Percentiles rank a stretch among this genome's conserved stretches.
Evolutionary conservation across 2,888 invertebrate species (phyloP).

Genomic region (Poecilobothrus nobilitatus): DNA sequence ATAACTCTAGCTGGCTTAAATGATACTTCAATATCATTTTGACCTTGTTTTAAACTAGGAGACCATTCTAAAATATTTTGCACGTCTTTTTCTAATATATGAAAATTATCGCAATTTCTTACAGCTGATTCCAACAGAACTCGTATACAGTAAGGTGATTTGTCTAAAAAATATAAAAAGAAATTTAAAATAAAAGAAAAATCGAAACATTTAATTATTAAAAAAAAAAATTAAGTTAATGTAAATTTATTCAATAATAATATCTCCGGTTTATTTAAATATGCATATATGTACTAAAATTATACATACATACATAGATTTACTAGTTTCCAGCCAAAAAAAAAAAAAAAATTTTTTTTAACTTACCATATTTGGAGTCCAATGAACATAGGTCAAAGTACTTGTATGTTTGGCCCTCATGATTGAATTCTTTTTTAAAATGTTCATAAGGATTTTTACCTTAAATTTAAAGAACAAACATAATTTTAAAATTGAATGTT

Average conservation of each 20-base stretch:
- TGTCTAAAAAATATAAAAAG: slow-evolving; percentile 46
- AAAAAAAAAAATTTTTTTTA: slow-evolving; percentile 2
- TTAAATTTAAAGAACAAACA: slow-evolving; percentile 33
- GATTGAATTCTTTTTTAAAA: slow-evolving; percentile 51
- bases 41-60: slow-evolving; percentile 37
- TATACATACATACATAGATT: background rate
- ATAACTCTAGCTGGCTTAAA: slow-evolving; percentile 95
- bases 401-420: slow-evolving; percentile 57
- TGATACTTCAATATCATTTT: slow-evolving; percentile 74
- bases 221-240: background rate
- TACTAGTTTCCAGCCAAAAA: no score
- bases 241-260: background rate
- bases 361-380: slow-evolving; percentile 74
- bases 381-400: slow-evolving; percentile 72
- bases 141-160: slow-evolving; percentile 84
- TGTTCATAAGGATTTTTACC: slow-evolving; percentile 55
- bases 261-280: background rate
- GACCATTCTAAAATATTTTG: slow-evolving; percentile 85
- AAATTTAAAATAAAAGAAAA: slow-evolving; percentile 8
- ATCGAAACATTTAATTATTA: background rate
- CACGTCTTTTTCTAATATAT: slow-evolving; percentile 77
- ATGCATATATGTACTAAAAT: background rate
- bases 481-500: no score
- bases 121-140: slow-evolving; percentile 92
- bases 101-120: slow-evolving; percentile 93